phyloP scores from a whole-genome alignment of 2,888 invertebrate species.

The Drosophila emarginata region DNA sequence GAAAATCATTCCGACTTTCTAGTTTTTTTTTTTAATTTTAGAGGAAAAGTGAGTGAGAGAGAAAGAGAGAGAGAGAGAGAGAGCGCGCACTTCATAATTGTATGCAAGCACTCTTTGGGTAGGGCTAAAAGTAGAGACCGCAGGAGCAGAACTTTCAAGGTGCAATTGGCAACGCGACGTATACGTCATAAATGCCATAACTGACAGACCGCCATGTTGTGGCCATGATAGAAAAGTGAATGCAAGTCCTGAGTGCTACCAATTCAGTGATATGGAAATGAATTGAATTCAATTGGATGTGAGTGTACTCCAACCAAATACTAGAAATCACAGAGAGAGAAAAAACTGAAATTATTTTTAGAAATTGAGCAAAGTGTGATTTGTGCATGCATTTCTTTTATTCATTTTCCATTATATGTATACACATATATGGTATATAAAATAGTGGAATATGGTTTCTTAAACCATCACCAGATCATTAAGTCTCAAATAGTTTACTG shows the following conservation, averaged over 20 bases:
- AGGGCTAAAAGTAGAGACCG: conserved; percentile 39
- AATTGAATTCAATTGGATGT: conserved; percentile 14
- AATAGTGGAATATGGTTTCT: too few species aligned
- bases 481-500: conserved; percentile 22
- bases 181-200: conserved; percentile 69
- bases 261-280: conserved; percentile 14
- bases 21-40: neutral
- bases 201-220: conserved; percentile 36
- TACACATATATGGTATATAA: neutral
- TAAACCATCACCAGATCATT: conserved; percentile 1
- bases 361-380: too few species aligned
- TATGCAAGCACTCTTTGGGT: conserved; percentile 41
- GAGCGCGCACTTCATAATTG: conserved; percentile 61
- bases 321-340: too few species aligned
- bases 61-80: neutral
- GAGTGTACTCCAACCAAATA: conserved; percentile 15
- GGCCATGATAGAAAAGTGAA: neutral
- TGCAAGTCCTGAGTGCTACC: neutral
- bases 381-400: neutral
- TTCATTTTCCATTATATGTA: neutral
- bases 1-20: too few species aligned
- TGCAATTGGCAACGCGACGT: conserved; percentile 58
- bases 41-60: too few species aligned
- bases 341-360: too few species aligned
- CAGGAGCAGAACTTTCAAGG: conserved; percentile 60